Evolutionary conservation across 2,113 vertebrate genomes (phyloP), one percentile per base, ranked within the genome.

Genomic region (Strix uralensis): DNA sequence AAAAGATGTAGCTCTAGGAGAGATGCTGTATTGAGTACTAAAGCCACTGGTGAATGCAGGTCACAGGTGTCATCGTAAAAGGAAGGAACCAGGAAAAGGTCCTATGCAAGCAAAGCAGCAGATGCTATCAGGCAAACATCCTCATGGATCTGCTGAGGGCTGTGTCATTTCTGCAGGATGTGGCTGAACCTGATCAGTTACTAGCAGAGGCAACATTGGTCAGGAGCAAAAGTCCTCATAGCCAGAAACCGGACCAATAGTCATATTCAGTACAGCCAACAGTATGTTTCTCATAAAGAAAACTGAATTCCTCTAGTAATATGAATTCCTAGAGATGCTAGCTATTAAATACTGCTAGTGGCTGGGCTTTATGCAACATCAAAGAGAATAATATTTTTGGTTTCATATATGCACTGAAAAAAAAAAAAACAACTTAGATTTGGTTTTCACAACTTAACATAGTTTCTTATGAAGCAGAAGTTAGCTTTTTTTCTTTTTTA

Each of bases 61-160:
- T 70, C 14, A 6, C 26, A 47, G 30, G 11, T 7, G 30, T 8
- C 46, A 58, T 15, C 0, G 0, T 27, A 16, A 71, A 71, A 51
- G 10, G 7, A 26, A 70, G 79, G 11, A 9, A 49, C 7, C 46
- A 78, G 52, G 36, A 54, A 44, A 52, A 87, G 11, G 13, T 63
- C 29, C 38, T 42, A 26, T n/a, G 44, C 8, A 38, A 91, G 29
- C 29, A 63, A n/a, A 81, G 21, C 47, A 85, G 40, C 26, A 71
- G 38, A 38, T 1, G 10, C 29, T 14, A n/a, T 7, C 20, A 87
- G 52, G 23, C 20, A 27, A 80, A 63, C 14, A 34, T 5, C 42
- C 74, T 40, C 57, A 11, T 15, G 26, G 11, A 6, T 69, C 40
- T 77, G 46, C 74, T 66, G 79, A 59, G 82, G 55, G 30, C 17